Base-by-base conservation (phyloP, 1,140 invertebrate species). In the Archegozetes longisetosus region DNA sequence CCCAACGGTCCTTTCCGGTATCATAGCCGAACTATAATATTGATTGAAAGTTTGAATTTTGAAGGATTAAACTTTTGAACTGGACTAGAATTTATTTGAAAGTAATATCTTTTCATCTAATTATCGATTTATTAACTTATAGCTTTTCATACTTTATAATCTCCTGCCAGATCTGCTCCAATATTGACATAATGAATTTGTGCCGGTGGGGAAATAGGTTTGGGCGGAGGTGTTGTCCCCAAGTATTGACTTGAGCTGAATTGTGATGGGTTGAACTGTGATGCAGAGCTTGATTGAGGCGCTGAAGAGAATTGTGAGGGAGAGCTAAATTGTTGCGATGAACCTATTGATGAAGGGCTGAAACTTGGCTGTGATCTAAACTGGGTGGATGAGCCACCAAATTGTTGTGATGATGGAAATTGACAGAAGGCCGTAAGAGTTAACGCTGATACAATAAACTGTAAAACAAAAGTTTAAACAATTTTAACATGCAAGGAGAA, bases 11-110 rank as follows among this genome's bases (percentile, higher is more conserved):
- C 64, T 55, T 65, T 66, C 67, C 67, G 48, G 68, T 69, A 29
- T 67, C 63, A 53, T 69, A 69, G 27, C 67, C 67, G 49, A 69
- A 69, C 51, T 68, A 47, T 24, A 1, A n/a, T n/a, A n/a, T n/a
- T n/a, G n/a, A n/a, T n/a, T n/a, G 53, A 25, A 55, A 32, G 24
- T 28, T 48, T 20, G 46, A n/a, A 14, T 2, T 48, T 48, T 3
- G 46, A 48, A n/a, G n/a, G n/a, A n/a, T n/a, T n/a, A n/a, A n/a
- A n/a, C n/a, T n/a, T n/a, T n/a, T n/a, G n/a, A n/a, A n/a, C n/a
- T n/a, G n/a, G n/a, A n/a, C n/a, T n/a, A n/a, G n/a, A n/a, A n/a
- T n/a, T n/a, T n/a, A n/a, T n/a, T n/a, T n/a, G n/a, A n/a, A n/a
- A n/a, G n/a, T n/a, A n/a, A n/a, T n/a, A n/a, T n/a, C n/a, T n/a